These are phyloP conservation scores for Valencia hispanica DNA, from an alignment of 2,797 vertebrate species.

Conservation along the genomic window DNA sequence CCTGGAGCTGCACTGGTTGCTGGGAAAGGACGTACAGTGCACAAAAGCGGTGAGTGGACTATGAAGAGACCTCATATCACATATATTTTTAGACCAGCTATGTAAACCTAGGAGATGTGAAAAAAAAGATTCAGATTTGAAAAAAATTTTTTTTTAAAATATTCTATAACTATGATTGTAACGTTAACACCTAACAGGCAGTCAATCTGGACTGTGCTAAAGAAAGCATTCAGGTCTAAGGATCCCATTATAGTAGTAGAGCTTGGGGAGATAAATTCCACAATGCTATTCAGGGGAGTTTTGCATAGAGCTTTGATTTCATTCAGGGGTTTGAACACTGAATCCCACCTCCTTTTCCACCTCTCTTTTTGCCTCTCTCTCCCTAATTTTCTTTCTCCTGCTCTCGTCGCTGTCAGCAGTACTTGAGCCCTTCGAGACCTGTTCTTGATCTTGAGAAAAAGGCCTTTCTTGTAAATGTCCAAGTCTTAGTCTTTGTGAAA, in stretches of 20 bases:
- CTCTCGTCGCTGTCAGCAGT: conserved; percentile 63
- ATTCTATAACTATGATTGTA: conserved; percentile 24
- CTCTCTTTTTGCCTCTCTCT: conserved; percentile 32
- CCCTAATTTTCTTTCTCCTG: conserved; percentile 27
- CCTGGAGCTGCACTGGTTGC: conserved; percentile 97
- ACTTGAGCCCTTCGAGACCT: conserved; percentile 69
- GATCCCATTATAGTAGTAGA: conserved; percentile 53
- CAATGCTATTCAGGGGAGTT: conserved; percentile 74
- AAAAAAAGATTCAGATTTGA: conserved; percentile 8
- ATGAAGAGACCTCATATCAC: not conserved
- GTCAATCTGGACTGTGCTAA: conserved; percentile 29
- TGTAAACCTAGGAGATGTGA: conserved; percentile 1
- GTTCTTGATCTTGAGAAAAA: conserved; percentile 70
- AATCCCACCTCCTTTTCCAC: conserved; percentile 56
- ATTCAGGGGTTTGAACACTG: conserved; percentile 64
- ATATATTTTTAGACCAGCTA: not conserved
- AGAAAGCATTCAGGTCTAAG: conserved; percentile 60
- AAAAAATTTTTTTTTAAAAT: conserved; percentile 28
- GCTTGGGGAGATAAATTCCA: conserved; percentile 69
- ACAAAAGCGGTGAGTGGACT: conserved; percentile 90
- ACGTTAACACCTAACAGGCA: conserved; percentile 47
- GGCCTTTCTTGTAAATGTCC: conserved; percentile 64
- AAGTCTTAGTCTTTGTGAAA: conserved; percentile 60
- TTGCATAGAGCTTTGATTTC: conserved; percentile 74
- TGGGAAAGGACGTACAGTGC: conserved; percentile 97